Conservation (phyloP, 2,113 vertebrate genomes). For the Erythrolamprus reginae region DNA sequence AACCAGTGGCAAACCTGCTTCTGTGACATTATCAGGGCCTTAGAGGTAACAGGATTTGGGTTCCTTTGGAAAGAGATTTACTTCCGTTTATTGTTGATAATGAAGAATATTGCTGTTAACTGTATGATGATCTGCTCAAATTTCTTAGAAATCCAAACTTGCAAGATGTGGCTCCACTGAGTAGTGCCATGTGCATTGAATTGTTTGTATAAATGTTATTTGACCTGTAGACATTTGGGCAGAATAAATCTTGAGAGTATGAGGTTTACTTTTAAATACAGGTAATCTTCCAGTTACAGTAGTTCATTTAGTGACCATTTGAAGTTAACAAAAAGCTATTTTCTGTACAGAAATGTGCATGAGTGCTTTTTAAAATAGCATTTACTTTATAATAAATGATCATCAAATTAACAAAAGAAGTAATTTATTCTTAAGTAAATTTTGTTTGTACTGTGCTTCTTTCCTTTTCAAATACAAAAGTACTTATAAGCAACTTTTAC, state of each 20-base stretch:
- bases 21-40: background rate
- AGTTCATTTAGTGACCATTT: background rate
- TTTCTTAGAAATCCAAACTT: background rate
- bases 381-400: background rate
- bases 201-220: background rate
- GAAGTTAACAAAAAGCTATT: background rate
- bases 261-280: background rate
- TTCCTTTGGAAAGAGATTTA: background rate
- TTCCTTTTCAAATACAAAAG: background rate
- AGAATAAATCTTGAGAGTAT: background rate
- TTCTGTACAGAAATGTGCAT: background rate
- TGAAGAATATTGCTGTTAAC: background rate
- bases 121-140: background rate
- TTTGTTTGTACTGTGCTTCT: background rate
- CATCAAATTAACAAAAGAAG: background rate
- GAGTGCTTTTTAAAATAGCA: background rate
- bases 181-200: background rate
- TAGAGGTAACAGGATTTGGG: background rate
- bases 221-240: background rate
- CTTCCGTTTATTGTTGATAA: background rate
- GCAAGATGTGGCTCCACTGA: background rate
- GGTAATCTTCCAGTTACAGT: background rate
- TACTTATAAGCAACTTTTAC: background rate
- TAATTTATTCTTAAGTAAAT: background rate
- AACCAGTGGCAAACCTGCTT: background rate